Evolutionary conservation across 1,140 invertebrate genomes (phyloP).

Genomic region (Drosophila ogumai): DNA sequence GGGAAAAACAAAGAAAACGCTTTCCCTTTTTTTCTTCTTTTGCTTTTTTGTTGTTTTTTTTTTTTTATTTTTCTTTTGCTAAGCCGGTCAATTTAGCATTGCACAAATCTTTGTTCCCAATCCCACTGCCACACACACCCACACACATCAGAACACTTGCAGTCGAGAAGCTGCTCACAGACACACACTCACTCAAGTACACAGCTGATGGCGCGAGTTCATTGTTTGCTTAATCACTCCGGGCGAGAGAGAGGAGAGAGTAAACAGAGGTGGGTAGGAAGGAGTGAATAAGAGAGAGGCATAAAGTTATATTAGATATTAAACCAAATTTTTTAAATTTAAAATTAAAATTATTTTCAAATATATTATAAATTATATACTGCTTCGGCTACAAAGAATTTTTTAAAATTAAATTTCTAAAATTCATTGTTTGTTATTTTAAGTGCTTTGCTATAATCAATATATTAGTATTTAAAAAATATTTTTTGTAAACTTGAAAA

Average conservation of each 20-base stretch:
- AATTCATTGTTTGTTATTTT: too few relatives aligned
- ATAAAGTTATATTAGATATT: neutral
- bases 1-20: constrained; percentile 24
- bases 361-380: neutral
- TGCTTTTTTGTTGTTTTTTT: neutral
- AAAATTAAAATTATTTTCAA: neutral
- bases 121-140: constrained; percentile 23
- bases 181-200: constrained; percentile 14
- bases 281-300: constrained; percentile 1
- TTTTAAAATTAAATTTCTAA: neutral
- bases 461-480: too few relatives aligned
- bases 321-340: neutral
- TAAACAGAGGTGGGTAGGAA: neutral
- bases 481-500: too few relatives aligned
- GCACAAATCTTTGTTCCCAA: constrained; percentile 41
- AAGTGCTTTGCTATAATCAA: too few relatives aligned
- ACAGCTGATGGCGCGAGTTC: constrained; percentile 48
- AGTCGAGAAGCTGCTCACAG: constrained; percentile 16
- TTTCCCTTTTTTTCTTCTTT: constrained; percentile 32
- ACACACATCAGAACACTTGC: constrained; percentile 1
- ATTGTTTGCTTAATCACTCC: constrained; percentile 65
- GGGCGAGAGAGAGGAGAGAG: neutral
- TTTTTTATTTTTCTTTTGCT: neutral
- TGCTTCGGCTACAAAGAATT: neutral
- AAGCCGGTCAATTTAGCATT: constrained; percentile 43